Conservation (phyloP, 2,113 vertebrate species). For the Amia ocellicauda region DNA sequence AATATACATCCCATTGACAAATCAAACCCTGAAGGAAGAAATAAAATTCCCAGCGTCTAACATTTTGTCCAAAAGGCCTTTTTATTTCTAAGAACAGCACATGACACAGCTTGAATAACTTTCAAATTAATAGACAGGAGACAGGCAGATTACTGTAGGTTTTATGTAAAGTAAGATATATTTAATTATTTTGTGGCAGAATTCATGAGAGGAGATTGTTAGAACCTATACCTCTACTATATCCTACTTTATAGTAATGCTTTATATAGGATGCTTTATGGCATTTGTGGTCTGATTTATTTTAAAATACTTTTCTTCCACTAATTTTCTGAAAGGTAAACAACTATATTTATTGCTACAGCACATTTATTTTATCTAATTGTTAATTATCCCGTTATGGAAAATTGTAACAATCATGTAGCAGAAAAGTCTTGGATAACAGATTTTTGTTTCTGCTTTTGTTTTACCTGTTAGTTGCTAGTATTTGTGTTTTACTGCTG, state of each 20-base stretch:
- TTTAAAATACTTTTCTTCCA: too few relatives aligned
- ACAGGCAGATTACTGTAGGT: conserved; percentile 40
- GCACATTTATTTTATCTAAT: too few relatives aligned
- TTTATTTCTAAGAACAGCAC: conserved; percentile 43
- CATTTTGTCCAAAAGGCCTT: conserved; percentile 12
- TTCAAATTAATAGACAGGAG: conserved; percentile 24
- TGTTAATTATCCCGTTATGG: too few relatives aligned
- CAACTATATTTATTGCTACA: too few relatives aligned
- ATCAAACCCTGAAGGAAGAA: neutral
- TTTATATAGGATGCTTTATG: too few relatives aligned
- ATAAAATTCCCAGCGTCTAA: neutral
- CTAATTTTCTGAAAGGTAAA: too few relatives aligned
- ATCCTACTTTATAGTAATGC: neutral
- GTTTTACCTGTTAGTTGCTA: too few relatives aligned
- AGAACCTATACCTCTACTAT: neutral
- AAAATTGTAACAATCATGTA: too few relatives aligned
- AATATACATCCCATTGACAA: conserved; percentile 2
- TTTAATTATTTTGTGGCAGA: neutral
- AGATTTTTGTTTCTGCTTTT: too few relatives aligned
- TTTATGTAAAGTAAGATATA: conserved; percentile 36
- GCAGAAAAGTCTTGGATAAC: too few relatives aligned
- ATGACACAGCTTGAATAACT: conserved; percentile 51
- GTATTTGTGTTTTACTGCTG: too few relatives aligned
- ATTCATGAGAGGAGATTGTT: conserved; percentile 1
- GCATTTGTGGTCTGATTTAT: too few relatives aligned